These are phyloP conservation scores for Yponomeuta plumbellus DNA, from an alignment of 2,888 invertebrate species.

Conservation along the genomic window DNA sequence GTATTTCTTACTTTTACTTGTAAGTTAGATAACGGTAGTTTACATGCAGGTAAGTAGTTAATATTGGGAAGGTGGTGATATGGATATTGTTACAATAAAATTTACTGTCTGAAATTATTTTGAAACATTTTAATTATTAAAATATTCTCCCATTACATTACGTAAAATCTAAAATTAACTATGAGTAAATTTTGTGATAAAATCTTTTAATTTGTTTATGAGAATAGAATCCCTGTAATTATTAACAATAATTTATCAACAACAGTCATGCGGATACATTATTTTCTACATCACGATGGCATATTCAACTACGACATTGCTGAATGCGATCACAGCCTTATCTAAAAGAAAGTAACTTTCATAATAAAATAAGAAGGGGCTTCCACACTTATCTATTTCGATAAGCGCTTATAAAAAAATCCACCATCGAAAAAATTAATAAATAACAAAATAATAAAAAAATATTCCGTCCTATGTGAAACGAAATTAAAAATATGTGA, in stretches of 20 bases:
- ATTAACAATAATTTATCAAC: not conserved
- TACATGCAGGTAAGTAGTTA: not conserved
- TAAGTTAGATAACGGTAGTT: not conserved
- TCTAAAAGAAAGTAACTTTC: not conserved
- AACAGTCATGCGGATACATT: not conserved
- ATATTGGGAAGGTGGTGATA: not conserved
- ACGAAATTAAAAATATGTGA: no score
- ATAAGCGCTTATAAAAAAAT: not conserved
- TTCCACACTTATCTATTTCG: not conserved
- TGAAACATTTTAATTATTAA: not conserved
- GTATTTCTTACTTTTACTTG: not conserved
- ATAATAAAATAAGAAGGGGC: not conserved
- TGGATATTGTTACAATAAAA: not conserved
- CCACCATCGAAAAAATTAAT: no score
- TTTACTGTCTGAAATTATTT: not conserved
- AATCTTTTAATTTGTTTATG: not conserved
- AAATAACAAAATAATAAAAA: no score
- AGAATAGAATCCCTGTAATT: not conserved
- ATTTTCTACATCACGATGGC: not conserved
- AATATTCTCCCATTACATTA: not conserved
- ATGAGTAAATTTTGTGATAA: not conserved
- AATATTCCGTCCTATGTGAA: no score
- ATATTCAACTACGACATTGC: not conserved
- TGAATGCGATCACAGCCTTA: slow-evolving; percentile 28
- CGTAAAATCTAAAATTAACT: not conserved